These are phyloP conservation scores for Aeoliscus strigatus DNA, from an alignment of 2,797 vertebrate species.

Conservation along the genomic window DNA sequence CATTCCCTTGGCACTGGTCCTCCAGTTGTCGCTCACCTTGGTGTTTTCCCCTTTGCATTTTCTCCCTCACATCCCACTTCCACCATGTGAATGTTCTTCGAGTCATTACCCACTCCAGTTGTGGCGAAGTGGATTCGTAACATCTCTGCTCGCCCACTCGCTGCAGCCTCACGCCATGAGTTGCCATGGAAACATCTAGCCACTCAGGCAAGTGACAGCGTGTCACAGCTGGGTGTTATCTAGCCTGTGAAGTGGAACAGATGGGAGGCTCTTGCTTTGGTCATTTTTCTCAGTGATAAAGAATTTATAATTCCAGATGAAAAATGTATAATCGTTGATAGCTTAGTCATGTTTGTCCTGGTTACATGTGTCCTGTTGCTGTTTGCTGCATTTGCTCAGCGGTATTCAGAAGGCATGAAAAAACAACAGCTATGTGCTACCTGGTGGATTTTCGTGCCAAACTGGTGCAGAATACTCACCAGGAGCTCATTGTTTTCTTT, in stretches of 20 bases:
- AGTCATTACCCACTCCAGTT: slow-evolving; percentile 67
- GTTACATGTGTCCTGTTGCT: not conserved
- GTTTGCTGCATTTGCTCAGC: slow-evolving; percentile 3
- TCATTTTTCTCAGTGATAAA: slow-evolving; percentile 41
- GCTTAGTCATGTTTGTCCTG: not conserved
- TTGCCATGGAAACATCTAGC: slow-evolving; percentile 66
- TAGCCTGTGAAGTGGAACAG: slow-evolving; percentile 63
- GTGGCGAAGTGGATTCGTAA: slow-evolving; percentile 55
- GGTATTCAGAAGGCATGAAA: not conserved
- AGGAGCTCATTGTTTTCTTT: not conserved
- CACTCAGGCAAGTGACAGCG: slow-evolving; percentile 63
- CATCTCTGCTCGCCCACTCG: slow-evolving; percentile 58
- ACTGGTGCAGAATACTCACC: slow-evolving; percentile 1
- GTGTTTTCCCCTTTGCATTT: slow-evolving; percentile 13
- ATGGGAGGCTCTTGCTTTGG: slow-evolving; percentile 58
- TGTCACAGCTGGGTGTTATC: slow-evolving; percentile 55
- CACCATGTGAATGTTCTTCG: slow-evolving; percentile 24
- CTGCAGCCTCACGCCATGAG: slow-evolving; percentile 39
- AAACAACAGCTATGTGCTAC: not conserved
- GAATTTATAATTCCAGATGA: slow-evolving; percentile 23
- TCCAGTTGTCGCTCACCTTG: slow-evolving; percentile 14
- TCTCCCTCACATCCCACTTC: not conserved
- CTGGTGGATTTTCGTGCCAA: not conserved
- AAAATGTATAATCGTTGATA: slow-evolving; percentile 12
- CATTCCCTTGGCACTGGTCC: slow-evolving; percentile 27